Conservation (phyloP, 2,797 vertebrate genomes). For the Halcyon chelicuti region DNA sequence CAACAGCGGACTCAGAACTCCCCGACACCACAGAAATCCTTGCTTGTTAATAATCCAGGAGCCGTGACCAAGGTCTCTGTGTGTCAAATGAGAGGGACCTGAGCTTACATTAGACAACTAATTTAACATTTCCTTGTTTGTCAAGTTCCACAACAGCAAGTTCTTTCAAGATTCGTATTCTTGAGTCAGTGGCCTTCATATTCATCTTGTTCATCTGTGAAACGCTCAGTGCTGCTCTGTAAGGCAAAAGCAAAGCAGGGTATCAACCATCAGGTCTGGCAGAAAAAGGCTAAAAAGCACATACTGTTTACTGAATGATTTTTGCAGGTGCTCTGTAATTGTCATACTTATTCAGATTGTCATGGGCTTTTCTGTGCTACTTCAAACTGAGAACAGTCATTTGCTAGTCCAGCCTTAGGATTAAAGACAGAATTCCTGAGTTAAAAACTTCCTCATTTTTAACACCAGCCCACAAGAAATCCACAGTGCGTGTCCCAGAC, state of each 20-base stretch:
- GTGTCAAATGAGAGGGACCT: background rate
- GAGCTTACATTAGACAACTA: background rate
- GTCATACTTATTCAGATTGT: background rate
- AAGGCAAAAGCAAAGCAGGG: background rate
- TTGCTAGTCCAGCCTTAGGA: background rate
- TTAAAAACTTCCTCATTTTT: background rate
- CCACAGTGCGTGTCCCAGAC: fast-evolving
- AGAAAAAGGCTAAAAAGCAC: background rate
- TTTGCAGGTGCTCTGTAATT: background rate
- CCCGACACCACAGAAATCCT: background rate
- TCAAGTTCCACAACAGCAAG: background rate
- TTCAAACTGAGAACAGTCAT: background rate
- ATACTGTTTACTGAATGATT: background rate
- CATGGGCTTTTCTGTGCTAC: background rate
- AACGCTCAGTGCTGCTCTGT: background rate
- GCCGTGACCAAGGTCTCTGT: background rate
- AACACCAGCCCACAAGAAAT: background rate
- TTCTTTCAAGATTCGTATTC: background rate
- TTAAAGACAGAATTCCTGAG: background rate
- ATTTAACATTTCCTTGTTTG: background rate
- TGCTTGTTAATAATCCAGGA: background rate
- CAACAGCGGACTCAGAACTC: background rate
- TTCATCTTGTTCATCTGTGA: slow-evolving; percentile 2
- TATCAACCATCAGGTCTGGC: background rate
- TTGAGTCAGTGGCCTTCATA: background rate